Percentiles rank a stretch among this genome's conserved stretches.
Conservation (phyloP, 2,888 invertebrate species). For the Pandemis heparana region DNA sequence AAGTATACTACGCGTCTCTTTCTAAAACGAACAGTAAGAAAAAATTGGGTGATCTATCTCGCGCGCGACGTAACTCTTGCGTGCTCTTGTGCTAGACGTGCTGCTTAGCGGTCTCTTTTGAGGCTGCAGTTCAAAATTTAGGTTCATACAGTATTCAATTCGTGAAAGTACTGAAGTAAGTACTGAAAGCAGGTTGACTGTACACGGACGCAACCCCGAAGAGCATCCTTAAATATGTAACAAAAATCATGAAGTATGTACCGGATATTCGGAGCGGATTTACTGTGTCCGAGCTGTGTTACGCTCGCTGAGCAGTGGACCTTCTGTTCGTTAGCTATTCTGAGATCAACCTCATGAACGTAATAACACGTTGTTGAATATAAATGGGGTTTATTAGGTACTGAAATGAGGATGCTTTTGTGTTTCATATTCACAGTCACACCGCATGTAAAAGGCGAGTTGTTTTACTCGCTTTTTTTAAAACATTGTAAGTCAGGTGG, state of each 20-base stretch:
- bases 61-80: no score
- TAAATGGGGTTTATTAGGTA: slow-evolving; percentile 11
- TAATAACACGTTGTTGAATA: slow-evolving; percentile 7
- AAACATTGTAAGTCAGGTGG: neutral
- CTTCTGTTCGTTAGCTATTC: slow-evolving; percentile 1
- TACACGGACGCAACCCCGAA: neutral
- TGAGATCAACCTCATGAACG: neutral
- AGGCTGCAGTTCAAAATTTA: no score
- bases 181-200: no score
- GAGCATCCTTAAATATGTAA: neutral
- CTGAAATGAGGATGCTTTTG: neutral
- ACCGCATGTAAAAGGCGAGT: neutral
- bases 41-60: no score
- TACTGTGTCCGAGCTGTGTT: neutral
- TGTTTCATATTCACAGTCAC: neutral
- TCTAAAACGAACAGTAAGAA: no score
- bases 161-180: no score
- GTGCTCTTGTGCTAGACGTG: no score
- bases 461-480: neutral
- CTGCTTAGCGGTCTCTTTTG: no score
- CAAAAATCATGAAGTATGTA: slow-evolving; percentile 13
- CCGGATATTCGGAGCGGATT: neutral
- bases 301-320: neutral
- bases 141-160: no score
- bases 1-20: no score